Conservation (phyloP, 35 echinoderm and acorn worm genomes). For the Lytechinus pictus region DNA sequence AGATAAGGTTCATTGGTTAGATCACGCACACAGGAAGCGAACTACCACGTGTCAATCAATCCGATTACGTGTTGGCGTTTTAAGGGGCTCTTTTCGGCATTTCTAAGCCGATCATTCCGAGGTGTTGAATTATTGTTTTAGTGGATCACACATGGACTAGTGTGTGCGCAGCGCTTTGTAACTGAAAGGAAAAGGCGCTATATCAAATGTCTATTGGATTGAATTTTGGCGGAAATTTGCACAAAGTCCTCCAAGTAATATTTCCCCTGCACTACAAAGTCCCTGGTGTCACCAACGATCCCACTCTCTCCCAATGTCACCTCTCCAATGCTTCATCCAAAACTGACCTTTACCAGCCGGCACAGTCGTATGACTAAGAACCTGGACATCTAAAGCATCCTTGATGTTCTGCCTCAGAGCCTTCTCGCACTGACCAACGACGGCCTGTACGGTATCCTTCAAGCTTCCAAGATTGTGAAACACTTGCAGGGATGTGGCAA, state of each 20-base stretch:
- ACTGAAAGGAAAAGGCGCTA: too few species aligned
- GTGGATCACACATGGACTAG: too few species aligned
- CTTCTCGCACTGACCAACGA: slow-evolving; percentile 69
- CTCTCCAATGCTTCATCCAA: background rate
- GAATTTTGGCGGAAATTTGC: background rate
- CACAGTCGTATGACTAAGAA: slow-evolving; percentile 41
- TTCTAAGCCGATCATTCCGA: too few species aligned
- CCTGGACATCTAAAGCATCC: slow-evolving; percentile 76
- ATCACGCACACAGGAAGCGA: too few species aligned
- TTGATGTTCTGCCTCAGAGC: slow-evolving; percentile 76
- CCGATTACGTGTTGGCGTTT: too few species aligned
- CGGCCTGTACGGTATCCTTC: slow-evolving; percentile 74
- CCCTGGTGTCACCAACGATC: background rate
- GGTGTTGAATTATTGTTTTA: too few species aligned
- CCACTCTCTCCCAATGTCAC: background rate
- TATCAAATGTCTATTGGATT: too few species aligned
- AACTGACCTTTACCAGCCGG: slow-evolving; percentile 41
- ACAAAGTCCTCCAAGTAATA: background rate
- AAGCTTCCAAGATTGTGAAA: slow-evolving; percentile 97
- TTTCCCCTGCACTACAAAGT: background rate
- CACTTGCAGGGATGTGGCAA: slow-evolving; percentile 92
- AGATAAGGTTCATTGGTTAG: too few species aligned
- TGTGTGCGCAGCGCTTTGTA: too few species aligned
- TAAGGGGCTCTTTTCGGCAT: too few species aligned
- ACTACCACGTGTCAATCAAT: too few species aligned